Conservation (phyloP, 1,140 invertebrate species). For the Meloidogyne hapla region DNA sequence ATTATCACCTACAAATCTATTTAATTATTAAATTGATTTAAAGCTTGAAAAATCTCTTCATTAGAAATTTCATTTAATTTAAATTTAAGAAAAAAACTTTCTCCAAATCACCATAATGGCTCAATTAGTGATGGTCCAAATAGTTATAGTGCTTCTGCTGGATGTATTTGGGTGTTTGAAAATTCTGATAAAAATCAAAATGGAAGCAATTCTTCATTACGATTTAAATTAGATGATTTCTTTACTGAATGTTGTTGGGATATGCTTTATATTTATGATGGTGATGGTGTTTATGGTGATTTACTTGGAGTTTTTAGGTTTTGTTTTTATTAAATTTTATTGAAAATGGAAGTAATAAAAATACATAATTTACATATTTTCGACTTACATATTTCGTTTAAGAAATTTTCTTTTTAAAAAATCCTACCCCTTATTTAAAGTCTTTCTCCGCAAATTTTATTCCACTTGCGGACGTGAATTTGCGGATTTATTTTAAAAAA, state of each 20-base stretch:
- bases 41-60: no score
- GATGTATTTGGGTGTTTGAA: constrained; percentile 62
- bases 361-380: no score
- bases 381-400: no score
- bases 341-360: neutral
- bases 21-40: no score
- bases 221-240: constrained; percentile 52
- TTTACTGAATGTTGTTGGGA: constrained; percentile 64
- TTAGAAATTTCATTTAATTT: no score
- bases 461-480: no score
- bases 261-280: constrained; percentile 63
- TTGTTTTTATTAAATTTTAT: constrained; percentile 6
- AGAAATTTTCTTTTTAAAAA: no score
- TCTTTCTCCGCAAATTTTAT: neutral
- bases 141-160: constrained; percentile 53
- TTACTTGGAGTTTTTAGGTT: constrained; percentile 61
- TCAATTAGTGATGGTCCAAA: constrained; percentile 52
- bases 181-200: constrained; percentile 17
- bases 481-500: no score
- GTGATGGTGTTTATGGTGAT: constrained; percentile 55
- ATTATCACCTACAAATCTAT: neutral
- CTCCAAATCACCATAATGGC: constrained; percentile 35
- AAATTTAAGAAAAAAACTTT: constrained; percentile 37
- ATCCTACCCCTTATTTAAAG: neutral
- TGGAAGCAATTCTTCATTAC: constrained; percentile 31